Evolutionary conservation across 2,113 vertebrate genomes (phyloP).

Genomic region (Cyanistes caeruleus): DNA sequence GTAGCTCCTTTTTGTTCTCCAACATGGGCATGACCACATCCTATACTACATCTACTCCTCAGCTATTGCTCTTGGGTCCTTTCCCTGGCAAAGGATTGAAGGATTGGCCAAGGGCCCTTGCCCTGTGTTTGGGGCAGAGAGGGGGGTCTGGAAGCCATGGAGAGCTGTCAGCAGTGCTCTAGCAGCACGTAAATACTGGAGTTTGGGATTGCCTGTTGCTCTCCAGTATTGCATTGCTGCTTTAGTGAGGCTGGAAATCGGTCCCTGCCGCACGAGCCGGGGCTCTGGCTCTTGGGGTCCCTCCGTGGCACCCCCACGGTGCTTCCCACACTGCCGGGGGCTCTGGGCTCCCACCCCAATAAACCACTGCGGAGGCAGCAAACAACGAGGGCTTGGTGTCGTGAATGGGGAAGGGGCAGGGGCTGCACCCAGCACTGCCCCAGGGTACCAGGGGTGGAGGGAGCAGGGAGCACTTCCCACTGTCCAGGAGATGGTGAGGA

Average conservation of each 20-base stretch:
- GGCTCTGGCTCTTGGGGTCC: background rate
- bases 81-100: background rate
- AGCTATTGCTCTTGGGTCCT: background rate
- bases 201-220: conserved; percentile 67
- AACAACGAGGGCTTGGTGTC: background rate
- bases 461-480: fast-evolving
- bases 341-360: background rate
- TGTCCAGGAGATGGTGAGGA: fast-evolving
- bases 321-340: background rate
- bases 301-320: background rate
- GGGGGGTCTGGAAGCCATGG: background rate
- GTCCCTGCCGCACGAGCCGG: background rate
- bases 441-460: background rate
- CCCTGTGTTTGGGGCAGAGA: background rate
- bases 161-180: conserved; percentile 70
- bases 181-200: conserved; percentile 88
- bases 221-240: conserved; percentile 86
- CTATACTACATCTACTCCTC: background rate
- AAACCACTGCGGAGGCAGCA: conserved; percentile 60
- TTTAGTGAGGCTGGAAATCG: conserved; percentile 74
- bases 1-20: background rate
- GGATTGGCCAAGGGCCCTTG: background rate
- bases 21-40: fast-evolving
- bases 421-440: background rate
- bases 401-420: background rate